A percentile compares a stretch with the other conserved stretches of the same genome.
Evolutionary conservation across 2,113 vertebrate genomes (phyloP).

Genomic region (Forbesichthys agassizii): DNA sequence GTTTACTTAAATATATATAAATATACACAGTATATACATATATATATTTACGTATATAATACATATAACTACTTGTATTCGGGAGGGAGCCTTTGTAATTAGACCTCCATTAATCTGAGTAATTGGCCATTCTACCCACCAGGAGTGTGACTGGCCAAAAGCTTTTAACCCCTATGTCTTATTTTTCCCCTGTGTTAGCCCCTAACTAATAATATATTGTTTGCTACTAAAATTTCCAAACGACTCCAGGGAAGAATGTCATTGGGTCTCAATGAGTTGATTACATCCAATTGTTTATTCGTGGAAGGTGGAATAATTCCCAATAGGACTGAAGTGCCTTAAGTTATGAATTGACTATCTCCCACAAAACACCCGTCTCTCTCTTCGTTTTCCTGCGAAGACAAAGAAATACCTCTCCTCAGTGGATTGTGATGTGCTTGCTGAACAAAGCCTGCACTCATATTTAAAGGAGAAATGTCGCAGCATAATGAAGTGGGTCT

Average conservation of each 20-base stretch:
- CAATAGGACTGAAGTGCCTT: constrained; percentile 11
- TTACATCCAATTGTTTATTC: constrained; percentile 55
- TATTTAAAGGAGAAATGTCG: constrained; percentile 30
- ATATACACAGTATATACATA: background rate
- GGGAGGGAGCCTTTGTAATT: constrained; percentile 49
- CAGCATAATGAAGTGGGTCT: constrained; percentile 13
- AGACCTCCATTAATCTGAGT: constrained; percentile 61
- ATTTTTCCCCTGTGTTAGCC: constrained; percentile 31
- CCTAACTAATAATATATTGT: constrained; percentile 49
- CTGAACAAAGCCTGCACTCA: constrained; percentile 19
- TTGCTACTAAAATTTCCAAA: constrained; percentile 37
- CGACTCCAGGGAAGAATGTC: constrained; percentile 41
- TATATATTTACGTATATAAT: background rate
- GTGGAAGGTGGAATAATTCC: constrained; percentile 41
- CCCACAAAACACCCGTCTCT: constrained; percentile 18
- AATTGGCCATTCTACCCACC: constrained; percentile 62
- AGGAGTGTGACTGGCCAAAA: constrained; percentile 50
- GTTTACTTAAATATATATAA: constrained; percentile 24
- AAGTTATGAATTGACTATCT: constrained; percentile 33
- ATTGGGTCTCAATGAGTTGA: constrained; percentile 46
- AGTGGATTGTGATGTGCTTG: constrained; percentile 13
- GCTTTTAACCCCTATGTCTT: constrained; percentile 54
- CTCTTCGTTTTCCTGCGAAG: constrained; percentile 24
- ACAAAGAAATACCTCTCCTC: constrained; percentile 1
- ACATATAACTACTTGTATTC: constrained; percentile 22